phyloP scores from a whole-genome alignment of 2,113 vertebrate genomes.

The Ramphastos sulfuratus region DNA sequence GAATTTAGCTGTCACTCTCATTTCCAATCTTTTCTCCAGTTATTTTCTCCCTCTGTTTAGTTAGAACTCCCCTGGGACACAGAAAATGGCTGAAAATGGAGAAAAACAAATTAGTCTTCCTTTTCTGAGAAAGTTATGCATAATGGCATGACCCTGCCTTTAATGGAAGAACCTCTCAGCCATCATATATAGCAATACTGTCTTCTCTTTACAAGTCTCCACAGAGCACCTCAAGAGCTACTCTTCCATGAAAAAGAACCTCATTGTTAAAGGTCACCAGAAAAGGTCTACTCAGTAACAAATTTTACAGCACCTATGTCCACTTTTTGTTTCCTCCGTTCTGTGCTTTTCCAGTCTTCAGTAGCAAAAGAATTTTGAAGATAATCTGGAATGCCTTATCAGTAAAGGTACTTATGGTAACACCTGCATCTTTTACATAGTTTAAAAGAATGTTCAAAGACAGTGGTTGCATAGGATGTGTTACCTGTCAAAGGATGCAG shows the following conservation, averaged over 20 bases:
- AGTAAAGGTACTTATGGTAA: background rate
- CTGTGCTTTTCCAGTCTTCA: background rate
- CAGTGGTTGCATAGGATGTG: background rate
- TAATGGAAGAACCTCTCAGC: background rate
- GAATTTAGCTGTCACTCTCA: background rate
- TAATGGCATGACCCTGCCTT: background rate
- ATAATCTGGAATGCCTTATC: background rate
- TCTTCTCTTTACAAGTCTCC: background rate
- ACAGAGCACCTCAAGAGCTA: background rate
- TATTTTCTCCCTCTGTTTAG: slow-evolving; percentile 2
- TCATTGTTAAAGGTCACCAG: background rate
- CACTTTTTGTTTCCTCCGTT: background rate
- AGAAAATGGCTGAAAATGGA: slow-evolving; percentile 9
- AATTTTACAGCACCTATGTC: background rate
- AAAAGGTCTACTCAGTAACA: background rate
- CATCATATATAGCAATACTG: background rate
- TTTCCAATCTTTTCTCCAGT: background rate
- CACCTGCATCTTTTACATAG: background rate
- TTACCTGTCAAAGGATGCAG: background rate
- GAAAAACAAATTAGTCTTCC: background rate
- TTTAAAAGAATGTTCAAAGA: background rate
- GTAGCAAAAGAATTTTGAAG: background rate
- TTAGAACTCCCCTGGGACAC: background rate
- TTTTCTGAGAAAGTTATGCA: background rate
- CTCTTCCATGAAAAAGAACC: background rate